Evolutionary conservation across 2,888 invertebrate genomes (phyloP).

Genomic region (Torymus auratus): DNA sequence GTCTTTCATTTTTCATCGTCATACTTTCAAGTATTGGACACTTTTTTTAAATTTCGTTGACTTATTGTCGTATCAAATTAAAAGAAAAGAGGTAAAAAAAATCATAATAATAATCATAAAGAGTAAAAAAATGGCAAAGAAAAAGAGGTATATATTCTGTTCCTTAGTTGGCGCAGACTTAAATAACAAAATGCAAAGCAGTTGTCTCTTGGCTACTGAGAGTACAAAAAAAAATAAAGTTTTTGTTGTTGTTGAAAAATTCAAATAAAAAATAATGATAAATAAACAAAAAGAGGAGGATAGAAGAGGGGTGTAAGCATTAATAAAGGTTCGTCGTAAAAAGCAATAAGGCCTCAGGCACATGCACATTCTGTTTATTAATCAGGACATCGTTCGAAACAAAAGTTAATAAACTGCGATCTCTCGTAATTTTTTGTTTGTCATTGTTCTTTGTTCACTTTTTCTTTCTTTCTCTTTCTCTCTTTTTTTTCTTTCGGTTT

Average conservation of each 20-base stretch:
- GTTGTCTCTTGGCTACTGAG: conserved; percentile 35
- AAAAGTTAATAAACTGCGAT: conserved; percentile 68
- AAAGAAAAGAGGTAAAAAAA: conserved; percentile 33
- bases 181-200: conserved; percentile 72
- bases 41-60: conserved; percentile 21
- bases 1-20: conserved; percentile 56
- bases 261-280: conserved; percentile 19
- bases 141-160: neutral
- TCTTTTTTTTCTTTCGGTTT: neutral
- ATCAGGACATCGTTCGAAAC: conserved; percentile 75
- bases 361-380: conserved; percentile 77
- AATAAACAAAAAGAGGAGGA: conserved; percentile 39
- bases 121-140: neutral
- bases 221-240: conserved; percentile 1
- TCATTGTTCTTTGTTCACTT: conserved; percentile 53
- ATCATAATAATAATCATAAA: conserved; percentile 46
- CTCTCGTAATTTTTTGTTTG: conserved; percentile 61
- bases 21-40: conserved; percentile 29
- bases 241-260: neutral
- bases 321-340: conserved; percentile 63
- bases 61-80: conserved; percentile 32
- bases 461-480: conserved; percentile 6
- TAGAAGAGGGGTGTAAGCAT: conserved; percentile 48
- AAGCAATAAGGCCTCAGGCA: conserved; percentile 75
- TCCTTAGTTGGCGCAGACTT: conserved; percentile 20